phyloP scores from a whole-genome alignment of 2,797 vertebrate species.

The Hydrolagus colliei region DNA sequence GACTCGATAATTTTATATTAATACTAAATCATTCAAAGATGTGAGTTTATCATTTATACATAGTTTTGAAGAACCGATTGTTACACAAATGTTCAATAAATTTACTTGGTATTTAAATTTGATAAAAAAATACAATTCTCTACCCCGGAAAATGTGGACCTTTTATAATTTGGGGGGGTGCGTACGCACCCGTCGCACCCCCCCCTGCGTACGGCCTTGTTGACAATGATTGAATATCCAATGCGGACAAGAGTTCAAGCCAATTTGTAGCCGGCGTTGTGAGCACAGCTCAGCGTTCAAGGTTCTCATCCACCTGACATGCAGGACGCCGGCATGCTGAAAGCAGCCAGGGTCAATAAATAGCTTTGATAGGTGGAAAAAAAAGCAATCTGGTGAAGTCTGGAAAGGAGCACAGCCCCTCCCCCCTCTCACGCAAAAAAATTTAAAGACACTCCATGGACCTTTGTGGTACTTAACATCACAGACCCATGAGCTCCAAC shows the following conservation, averaged over 20 bases:
- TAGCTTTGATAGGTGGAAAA: not conserved
- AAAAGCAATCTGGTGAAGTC: not conserved
- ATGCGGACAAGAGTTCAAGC: not conserved
- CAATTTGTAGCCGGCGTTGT: constrained; percentile 2
- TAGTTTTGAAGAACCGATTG: no score
- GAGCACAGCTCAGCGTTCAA: not conserved
- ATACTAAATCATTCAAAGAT: no score
- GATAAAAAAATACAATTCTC: no score
- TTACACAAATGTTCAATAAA: no score
- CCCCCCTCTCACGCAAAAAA: not conserved
- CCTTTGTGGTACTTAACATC: not conserved
- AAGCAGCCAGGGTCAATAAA: constrained; percentile 14
- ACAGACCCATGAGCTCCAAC: not conserved
- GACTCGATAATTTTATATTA: no score
- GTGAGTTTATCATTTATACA: no score
- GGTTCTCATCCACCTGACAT: constrained; percentile 1
- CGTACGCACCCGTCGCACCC: no score
- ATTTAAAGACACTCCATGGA: not conserved
- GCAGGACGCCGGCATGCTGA: not conserved
- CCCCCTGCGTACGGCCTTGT: no score
- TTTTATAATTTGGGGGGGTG: no score
- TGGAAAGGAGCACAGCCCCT: not conserved
- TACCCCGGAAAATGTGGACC: no score
- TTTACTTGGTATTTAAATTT: no score
- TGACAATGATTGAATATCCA: constrained; percentile 19